phyloP scores from a whole-genome alignment of 2,113 vertebrate genomes.

The Microtus pennsylvanicus region DNA sequence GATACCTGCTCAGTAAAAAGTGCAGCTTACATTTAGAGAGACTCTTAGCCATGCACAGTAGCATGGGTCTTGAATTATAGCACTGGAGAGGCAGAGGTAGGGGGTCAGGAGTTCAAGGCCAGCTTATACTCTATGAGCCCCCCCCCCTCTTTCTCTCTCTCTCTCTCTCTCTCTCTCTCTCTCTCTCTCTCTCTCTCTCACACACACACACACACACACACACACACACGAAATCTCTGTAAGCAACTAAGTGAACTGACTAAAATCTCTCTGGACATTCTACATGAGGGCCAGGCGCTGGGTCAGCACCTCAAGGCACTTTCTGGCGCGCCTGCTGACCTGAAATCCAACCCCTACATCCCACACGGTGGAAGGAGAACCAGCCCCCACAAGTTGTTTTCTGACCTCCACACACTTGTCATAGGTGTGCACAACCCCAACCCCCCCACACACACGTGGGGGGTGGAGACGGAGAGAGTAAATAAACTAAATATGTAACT shows the following conservation, averaged over 20 bases:
- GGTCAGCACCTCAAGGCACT: not conserved
- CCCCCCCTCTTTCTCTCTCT: not conserved
- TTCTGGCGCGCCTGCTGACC: not conserved
- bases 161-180: not conserved
- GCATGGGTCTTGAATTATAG: not conserved
- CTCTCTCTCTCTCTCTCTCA: not conserved
- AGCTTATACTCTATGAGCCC: not conserved
- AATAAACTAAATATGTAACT: not conserved
- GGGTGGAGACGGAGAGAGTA: accelerated
- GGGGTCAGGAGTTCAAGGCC: not conserved
- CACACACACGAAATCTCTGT: not conserved
- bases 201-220: too few relatives aligned
- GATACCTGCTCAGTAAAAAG: constrained; percentile 4
- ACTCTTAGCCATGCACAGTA: not conserved
- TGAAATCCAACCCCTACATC: not conserved
- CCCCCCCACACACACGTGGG: not conserved
- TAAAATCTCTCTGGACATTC: constrained; percentile 22
- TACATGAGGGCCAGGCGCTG: not conserved
- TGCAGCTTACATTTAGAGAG: not conserved
- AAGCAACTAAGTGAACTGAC: constrained; percentile 20
- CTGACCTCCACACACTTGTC: not conserved
- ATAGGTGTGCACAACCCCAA: not conserved
- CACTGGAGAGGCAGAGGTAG: not conserved
- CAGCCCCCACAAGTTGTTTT: too few relatives aligned
- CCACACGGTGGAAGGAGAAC: not conserved